Evolutionary conservation across 2,113 vertebrate genomes (phyloP).

Genomic region (Heloderma charlesbogerti): DNA sequence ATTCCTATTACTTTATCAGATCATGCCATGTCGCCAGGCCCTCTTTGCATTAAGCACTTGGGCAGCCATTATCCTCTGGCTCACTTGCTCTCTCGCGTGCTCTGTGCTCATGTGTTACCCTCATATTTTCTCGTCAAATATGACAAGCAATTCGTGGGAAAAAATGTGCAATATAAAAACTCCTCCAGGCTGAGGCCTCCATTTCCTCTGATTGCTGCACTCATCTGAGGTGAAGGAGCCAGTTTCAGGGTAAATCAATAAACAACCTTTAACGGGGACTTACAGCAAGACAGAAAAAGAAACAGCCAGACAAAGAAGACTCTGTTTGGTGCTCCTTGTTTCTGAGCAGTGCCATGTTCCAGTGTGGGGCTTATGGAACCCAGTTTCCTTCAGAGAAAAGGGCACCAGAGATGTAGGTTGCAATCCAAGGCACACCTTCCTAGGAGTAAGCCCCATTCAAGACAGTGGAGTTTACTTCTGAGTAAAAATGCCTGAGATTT

Average conservation of each 20-base stretch:
- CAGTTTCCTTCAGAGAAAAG: not conserved
- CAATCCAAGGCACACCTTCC: not conserved
- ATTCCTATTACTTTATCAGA: constrained; percentile 54
- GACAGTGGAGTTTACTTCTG: not conserved
- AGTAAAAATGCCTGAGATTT: not conserved
- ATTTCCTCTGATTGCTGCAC: constrained; percentile 60
- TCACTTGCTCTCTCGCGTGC: not conserved
- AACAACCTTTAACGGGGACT: constrained; percentile 39
- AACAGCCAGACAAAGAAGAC: not conserved
- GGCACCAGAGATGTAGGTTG: not conserved
- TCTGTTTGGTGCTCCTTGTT: not conserved
- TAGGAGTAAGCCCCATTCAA: not conserved
- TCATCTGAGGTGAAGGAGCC: constrained; percentile 47
- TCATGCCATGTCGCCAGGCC: not conserved
- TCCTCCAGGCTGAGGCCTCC: constrained; percentile 55
- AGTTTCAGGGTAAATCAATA: constrained; percentile 62
- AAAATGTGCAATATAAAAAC: constrained; percentile 26
- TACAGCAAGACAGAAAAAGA: constrained; percentile 1
- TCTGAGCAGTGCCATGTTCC: not conserved
- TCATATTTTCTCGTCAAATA: constrained; percentile 65
- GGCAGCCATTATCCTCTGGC: constrained; percentile 22
- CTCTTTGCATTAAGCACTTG: not conserved
- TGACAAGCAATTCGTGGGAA: constrained; percentile 61
- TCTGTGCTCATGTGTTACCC: constrained; percentile 50
- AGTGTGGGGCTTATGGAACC: not conserved